Conservation (phyloP, 2,113 vertebrate genomes). For the Tetrao urogallus region DNA sequence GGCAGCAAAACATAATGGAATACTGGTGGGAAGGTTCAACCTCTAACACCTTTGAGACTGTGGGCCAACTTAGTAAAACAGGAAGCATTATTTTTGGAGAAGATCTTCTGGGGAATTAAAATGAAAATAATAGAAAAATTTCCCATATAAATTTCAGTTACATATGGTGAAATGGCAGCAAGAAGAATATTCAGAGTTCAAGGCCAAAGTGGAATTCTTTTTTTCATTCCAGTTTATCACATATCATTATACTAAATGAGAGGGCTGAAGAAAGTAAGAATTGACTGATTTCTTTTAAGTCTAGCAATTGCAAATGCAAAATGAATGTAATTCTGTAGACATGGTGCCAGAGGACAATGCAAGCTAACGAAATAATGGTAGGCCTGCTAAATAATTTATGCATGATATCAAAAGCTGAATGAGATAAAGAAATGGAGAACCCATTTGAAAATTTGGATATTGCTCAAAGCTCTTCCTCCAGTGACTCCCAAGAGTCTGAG, state of each 20-base stretch:
- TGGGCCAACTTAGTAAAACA: too few relatives aligned
- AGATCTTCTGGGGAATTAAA: background rate
- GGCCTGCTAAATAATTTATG: conserved; percentile 84
- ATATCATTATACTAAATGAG: conserved; percentile 42
- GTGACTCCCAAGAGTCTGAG: conserved; percentile 74
- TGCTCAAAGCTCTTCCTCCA: conserved; percentile 72
- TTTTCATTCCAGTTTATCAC: conserved; percentile 45
- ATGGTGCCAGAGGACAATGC: conserved; percentile 70
- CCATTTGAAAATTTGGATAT: conserved; percentile 70
- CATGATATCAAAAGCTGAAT: conserved; percentile 77
- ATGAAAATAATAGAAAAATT: background rate
- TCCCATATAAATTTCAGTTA: conserved; percentile 41
- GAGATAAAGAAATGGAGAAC: conserved; percentile 70
- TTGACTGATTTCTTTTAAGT: conserved; percentile 69
- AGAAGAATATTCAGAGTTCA: conserved; percentile 47
- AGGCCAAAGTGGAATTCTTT: conserved; percentile 43
- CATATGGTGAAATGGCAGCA: conserved; percentile 21
- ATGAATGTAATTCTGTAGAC: conserved; percentile 66
- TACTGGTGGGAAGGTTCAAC: too few relatives aligned
- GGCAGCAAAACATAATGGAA: too few relatives aligned
- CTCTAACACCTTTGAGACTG: too few relatives aligned
- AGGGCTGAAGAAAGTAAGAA: conserved; percentile 53
- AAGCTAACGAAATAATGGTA: conserved; percentile 68
- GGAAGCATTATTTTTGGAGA: too few relatives aligned
- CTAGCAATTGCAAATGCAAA: conserved; percentile 70